A percentile compares a stretch with the other conserved stretches of the same genome.
These are phyloP conservation scores for Argentina silus DNA, from an alignment of 2,797 vertebrate genomes.

Conservation along the genomic window DNA sequence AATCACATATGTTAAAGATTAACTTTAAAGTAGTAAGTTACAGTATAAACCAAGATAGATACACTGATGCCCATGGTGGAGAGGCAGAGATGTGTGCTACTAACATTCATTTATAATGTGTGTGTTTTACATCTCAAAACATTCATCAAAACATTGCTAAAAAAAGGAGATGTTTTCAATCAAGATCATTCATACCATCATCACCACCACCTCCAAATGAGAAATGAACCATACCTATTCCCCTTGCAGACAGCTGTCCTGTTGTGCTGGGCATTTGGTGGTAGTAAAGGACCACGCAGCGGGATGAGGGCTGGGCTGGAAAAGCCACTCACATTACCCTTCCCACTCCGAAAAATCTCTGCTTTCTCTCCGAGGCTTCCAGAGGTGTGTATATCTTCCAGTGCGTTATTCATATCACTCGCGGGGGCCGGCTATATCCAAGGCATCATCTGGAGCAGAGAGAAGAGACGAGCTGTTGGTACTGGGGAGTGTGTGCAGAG, in stretches of 20 bases:
- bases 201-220: constrained; percentile 13
- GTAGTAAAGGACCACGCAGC: constrained; percentile 64
- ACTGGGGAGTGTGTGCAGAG: constrained; percentile 57
- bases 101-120: not conserved
- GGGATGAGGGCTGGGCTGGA: constrained; percentile 70
- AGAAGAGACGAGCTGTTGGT: constrained; percentile 58
- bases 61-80: constrained; percentile 6
- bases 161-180: not conserved
- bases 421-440: constrained; percentile 75
- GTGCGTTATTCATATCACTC: constrained; percentile 81
- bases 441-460: constrained; percentile 79
- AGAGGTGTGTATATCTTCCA: constrained; percentile 75
- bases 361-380: constrained; percentile 73
- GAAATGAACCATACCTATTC: constrained; percentile 71
- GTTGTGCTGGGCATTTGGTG: constrained; percentile 66
- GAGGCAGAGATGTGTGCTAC: constrained; percentile 20
- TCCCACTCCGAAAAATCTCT: constrained; percentile 74
- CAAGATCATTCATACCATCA: constrained; percentile 11
- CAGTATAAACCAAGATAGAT: constrained; percentile 34
- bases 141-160: constrained; percentile 10
- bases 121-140: constrained; percentile 8
- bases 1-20: constrained; percentile 60
- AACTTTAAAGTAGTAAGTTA: constrained; percentile 46
- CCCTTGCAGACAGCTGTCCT: constrained; percentile 63
- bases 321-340: constrained; percentile 68